A percentile compares a stretch with the other conserved stretches of the same genome.
Evolutionary conservation across 2,888 invertebrate species (phyloP).

Genomic region (Lapara coniferarum): DNA sequence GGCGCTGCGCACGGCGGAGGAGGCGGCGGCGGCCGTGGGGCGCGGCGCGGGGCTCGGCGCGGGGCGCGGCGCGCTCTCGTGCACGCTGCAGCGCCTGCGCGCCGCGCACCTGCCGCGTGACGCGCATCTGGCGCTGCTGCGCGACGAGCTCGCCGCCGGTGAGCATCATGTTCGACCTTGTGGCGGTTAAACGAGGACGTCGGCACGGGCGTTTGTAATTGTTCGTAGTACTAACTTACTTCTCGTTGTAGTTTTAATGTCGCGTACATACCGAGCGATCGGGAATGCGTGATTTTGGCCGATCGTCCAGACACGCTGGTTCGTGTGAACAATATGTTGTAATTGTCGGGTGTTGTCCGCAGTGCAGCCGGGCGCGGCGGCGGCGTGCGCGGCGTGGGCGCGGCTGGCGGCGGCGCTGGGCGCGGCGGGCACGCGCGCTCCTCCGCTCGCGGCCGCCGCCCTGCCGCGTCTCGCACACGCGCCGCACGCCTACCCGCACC

Average conservation of each 20-base stretch:
- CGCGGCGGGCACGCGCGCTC: conserved; percentile 34
- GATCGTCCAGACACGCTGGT: too few relatives aligned
- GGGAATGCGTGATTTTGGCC: too few relatives aligned
- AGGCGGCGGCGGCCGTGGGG: conserved; percentile 40
- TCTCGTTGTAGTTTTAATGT: too few relatives aligned
- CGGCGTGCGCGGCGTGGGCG: conserved; percentile 51
- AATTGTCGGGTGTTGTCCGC: not conserved
- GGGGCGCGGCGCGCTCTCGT: conserved; percentile 34
- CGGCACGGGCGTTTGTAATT: too few relatives aligned
- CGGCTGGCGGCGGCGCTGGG: conserved; percentile 45
- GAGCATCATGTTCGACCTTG: not conserved
- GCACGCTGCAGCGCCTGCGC: conserved; percentile 44
- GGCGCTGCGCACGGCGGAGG: conserved; percentile 41
- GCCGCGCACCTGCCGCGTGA: conserved; percentile 36
- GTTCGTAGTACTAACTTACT: not conserved
- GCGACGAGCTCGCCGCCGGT: conserved; percentile 29
- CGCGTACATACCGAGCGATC: too few relatives aligned
- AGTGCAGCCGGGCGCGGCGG: conserved; percentile 33
- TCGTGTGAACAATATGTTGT: too few relatives aligned
- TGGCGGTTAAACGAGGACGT: too few relatives aligned
- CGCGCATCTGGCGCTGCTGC: conserved; percentile 34
- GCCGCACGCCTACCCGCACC: conserved; percentile 54
- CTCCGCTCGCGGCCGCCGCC: conserved; percentile 37
- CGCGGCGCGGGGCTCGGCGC: conserved; percentile 35
- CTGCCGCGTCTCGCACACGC: conserved; percentile 42